Base-by-base conservation (phyloP, 2,888 invertebrate species). In the Ophraella communa region DNA sequence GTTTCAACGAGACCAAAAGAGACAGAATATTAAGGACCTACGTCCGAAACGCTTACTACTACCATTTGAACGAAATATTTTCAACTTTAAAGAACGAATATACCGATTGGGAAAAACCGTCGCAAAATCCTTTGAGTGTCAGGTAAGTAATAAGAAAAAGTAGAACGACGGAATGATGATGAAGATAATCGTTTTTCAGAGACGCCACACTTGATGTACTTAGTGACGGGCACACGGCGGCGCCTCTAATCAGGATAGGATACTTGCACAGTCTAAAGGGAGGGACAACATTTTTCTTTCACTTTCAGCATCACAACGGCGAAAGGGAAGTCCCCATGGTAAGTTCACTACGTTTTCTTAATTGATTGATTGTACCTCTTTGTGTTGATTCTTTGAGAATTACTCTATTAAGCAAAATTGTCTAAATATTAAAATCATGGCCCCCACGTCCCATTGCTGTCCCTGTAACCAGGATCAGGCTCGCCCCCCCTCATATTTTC, bases 41-140 rank as follows among this genome's bases (percentile, higher is more conserved):
- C 83, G 96, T 97, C 68, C 88, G 96, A 71, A 98, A 98, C 84
- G 91, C 96, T 63, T 98, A 94, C 84, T 92, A 93, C 80, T 98
- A 92, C 84, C 97, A 98, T 83, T 87, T 96, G 74, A 95, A 95
- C 83, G 96, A 97, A 85, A 95, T 95, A 78, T 94, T 94, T 83
- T 95, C 96, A 57, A 95, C 96, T 58, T 86, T 97, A 74, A 87
- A 87, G 81, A 96, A 97, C 82, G 96, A 97, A 83, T 98, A 98
- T 83, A 96, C 96, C 65, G 96, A 97, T 82, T 97, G 97, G 96
- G 95, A 93, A 82, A 88, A 91, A 75, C 92, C 93, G 1, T 91
- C 93, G 72, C 91, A 94, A 77, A 93, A 93, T 81, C 93, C 94
- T 69, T 86, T 92, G 78, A 92, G 91, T 80, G 93, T 94, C 70